phyloP scores from a whole-genome alignment of 1,140 invertebrate species.

The Tenebrio molitor region DNA sequence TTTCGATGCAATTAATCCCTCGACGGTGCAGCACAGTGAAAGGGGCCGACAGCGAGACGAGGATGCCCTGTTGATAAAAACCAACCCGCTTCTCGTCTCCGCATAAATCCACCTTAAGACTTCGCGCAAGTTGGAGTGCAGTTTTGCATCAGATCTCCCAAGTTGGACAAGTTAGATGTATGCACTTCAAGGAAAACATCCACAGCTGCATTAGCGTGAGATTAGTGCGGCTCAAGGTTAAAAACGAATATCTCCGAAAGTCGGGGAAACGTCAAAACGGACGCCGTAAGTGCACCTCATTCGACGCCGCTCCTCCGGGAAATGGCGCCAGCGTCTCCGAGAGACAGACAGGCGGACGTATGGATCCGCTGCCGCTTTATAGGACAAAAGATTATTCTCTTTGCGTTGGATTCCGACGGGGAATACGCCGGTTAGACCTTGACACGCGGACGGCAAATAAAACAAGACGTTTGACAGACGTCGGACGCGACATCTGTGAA shows the following conservation, averaged over 20 bases:
- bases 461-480: too few relatives aligned
- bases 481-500: too few relatives aligned
- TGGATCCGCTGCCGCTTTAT: slow-evolving; percentile 3
- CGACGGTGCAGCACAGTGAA: too few relatives aligned
- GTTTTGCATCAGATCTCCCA: slow-evolving; percentile 14
- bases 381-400: slow-evolving; percentile 30
- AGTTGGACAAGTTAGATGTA: slow-evolving; percentile 33
- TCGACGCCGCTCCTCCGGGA: too few relatives aligned
- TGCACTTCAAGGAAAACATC: slow-evolving; percentile 27
- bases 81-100: too few relatives aligned
- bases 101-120: slow-evolving; percentile 7
- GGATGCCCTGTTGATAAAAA: too few relatives aligned
- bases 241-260: too few relatives aligned
- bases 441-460: not conserved
- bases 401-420: slow-evolving; percentile 4
- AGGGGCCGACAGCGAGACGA: too few relatives aligned
- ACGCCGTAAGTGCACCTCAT: too few relatives aligned
- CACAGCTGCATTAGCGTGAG: slow-evolving; percentile 20
- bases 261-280: too few relatives aligned
- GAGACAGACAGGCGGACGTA: not conserved
- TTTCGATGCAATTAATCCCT: too few relatives aligned
- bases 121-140: slow-evolving; percentile 29
- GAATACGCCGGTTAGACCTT: slow-evolving; percentile 8
- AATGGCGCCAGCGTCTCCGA: not conserved
- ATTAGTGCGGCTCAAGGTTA: slow-evolving; percentile 8